Base-by-base conservation (phyloP, 2,113 vertebrate genomes). In the Nicator chloris region DNA sequence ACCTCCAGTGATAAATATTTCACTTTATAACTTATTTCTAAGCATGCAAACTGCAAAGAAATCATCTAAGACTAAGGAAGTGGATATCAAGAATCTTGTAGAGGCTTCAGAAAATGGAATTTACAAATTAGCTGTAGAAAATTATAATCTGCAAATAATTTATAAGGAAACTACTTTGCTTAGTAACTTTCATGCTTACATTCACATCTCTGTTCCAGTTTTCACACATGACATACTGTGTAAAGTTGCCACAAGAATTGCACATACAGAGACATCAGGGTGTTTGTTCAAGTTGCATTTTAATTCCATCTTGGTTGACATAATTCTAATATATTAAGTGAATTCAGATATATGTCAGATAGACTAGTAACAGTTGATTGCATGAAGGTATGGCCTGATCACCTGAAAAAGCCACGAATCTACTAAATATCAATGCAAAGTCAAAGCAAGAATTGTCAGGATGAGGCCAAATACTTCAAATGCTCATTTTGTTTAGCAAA, bases 211-310 rank as follows among this genome's bases (percentile, higher is more conserved):
- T 19, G 30, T 53, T 44, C 22, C 27, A 39, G 24, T 47, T 81
- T 81, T 70, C n/a, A 61, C 22, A 56, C 2, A 20, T 13, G 33
- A 51, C 30, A 65, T 15, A 40, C 24, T 45, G 45, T 30, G 42
- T 61, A 91, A 84, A 70, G 11, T 5, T 82, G 39, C 63, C 60
- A 93, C 4, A 8, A 85, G 49, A 89, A 64, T 0, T 64, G 53
- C 31, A 72, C 0, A 0, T 44, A 47, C 3, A 40, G 7, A 24
- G 40, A 60, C 37, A 78, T 1, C 8, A 39, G 35, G 1, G 2
- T n/a, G 44, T 56, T 88, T 80, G 42, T 40, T 79, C 27, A 30
- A 20, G 26, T 8, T 45, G 17, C 30, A 21, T 53, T 66, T 8
- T 45, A 79, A 30, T 53, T 93, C 39, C 35, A 64, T 27, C 42